Evolutionary conservation across 2,113 vertebrate species (phyloP).

Genomic region (Emydocephalus ijimae): DNA sequence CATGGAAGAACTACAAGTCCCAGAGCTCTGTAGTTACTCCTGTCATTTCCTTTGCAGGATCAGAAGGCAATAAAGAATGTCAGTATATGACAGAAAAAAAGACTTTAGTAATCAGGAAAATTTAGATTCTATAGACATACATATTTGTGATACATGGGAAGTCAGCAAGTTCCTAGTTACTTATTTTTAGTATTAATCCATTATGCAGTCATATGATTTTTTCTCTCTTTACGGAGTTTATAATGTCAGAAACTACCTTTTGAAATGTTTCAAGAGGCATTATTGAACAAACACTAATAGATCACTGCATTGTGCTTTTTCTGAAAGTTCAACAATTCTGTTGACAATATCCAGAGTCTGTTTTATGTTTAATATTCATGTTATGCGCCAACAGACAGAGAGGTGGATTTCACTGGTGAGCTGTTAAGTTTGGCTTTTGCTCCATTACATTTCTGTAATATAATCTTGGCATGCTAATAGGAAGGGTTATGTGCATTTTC

Average conservation of each 20-base stretch:
- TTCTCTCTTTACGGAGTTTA: background rate
- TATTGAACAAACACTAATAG: background rate
- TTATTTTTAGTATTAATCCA: background rate
- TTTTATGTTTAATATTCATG: background rate
- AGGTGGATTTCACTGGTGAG: constrained; percentile 41
- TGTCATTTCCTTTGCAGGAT: background rate
- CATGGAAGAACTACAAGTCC: background rate
- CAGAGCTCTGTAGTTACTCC: background rate
- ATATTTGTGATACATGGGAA: accelerated
- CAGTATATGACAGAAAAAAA: background rate
- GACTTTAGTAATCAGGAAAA: background rate
- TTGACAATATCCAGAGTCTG: background rate
- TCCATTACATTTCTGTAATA: constrained; percentile 25
- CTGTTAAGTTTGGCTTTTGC: constrained; percentile 43
- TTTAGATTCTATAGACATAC: background rate
- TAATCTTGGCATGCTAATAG: constrained; percentile 60
- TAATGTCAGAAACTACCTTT: background rate
- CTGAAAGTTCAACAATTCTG: background rate
- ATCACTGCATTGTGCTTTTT: constrained; percentile 1
- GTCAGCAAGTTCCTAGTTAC: background rate
- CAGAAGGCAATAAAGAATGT: background rate
- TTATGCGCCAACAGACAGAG: constrained; percentile 24
- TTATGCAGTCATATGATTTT: background rate
- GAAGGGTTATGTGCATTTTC: background rate
- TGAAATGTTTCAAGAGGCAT: background rate